These are phyloP conservation scores for Melolontha melolontha DNA, from an alignment of 2,888 invertebrate species.

Conservation along the genomic window DNA sequence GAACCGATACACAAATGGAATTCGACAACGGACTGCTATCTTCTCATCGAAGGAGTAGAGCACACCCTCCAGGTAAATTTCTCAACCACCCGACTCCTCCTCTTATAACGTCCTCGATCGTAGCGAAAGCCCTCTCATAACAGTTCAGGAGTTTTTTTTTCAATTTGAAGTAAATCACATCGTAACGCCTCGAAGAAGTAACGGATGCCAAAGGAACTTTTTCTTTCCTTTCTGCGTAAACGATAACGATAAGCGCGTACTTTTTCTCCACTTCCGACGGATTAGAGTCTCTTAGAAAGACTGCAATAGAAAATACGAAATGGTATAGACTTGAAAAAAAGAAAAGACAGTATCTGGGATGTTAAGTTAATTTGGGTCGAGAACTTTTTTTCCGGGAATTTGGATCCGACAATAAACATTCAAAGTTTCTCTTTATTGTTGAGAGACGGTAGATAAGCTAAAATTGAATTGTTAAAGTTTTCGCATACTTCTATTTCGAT, in stretches of 20 bases:
- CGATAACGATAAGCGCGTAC: constrained; percentile 30
- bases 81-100: not conserved
- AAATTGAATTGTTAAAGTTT: constrained; percentile 29
- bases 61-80: constrained; percentile 72
- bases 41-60: constrained; percentile 74
- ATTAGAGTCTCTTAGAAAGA: constrained; percentile 11
- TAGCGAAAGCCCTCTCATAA: constrained; percentile 17
- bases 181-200: constrained; percentile 4
- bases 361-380: constrained; percentile 30
- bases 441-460: constrained; percentile 12
- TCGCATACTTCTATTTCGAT: constrained; percentile 5
- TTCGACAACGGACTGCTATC: constrained; percentile 75
- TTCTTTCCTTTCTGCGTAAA: constrained; percentile 13
- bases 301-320: not conserved
- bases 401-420: constrained; percentile 26
- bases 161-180: constrained; percentile 31
- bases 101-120: not conserved
- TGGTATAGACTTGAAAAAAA: not conserved
- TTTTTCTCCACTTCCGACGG: constrained; percentile 11
- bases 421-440: constrained; percentile 18
- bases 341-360: constrained; percentile 4
- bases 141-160: constrained; percentile 16
- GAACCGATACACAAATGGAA: constrained; percentile 77
- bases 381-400: constrained; percentile 10
- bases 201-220: not conserved